phyloP scores from a whole-genome alignment of 2,113 vertebrate species.

The Gnathonemus echidnorhynchus region DNA sequence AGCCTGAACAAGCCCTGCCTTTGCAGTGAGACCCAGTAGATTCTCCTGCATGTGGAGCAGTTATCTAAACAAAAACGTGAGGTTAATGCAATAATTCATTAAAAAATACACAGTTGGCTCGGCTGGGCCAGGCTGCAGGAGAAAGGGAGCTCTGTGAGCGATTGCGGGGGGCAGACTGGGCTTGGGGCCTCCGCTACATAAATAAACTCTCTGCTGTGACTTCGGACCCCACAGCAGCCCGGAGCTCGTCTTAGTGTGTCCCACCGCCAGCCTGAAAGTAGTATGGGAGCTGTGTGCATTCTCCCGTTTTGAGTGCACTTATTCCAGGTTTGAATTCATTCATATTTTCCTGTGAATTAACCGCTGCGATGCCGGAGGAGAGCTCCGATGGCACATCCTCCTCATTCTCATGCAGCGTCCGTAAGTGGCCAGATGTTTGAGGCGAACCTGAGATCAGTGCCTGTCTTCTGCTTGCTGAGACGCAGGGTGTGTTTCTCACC shows the following conservation, averaged over 20 bases:
- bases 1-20: conserved; percentile 17
- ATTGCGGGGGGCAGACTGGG: conserved; percentile 68
- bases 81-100: conserved; percentile 70
- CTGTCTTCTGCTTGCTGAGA: not conserved
- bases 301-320: not conserved
- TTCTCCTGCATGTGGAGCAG: conserved; percentile 50
- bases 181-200: conserved; percentile 66
- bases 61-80: conserved; percentile 60
- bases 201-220: conserved; percentile 66
- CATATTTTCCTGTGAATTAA: not conserved
- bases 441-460: not conserved
- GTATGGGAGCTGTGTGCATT: not conserved
- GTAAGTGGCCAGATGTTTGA: conserved; percentile 17
- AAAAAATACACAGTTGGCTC: conserved; percentile 57
- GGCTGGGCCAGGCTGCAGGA: conserved; percentile 48
- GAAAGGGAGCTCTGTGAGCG: conserved; percentile 65
- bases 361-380: not conserved
- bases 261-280: conserved; percentile 21
- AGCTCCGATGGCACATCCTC: not conserved
- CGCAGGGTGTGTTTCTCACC: not conserved
- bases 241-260: conserved; percentile 68
- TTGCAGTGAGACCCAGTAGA: conserved; percentile 40
- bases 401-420: not conserved
- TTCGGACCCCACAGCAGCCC: conserved; percentile 69
- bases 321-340: not conserved